Evolutionary conservation across 2,113 vertebrate genomes (phyloP).

Genomic region (Odocoileus hemionus): DNA sequence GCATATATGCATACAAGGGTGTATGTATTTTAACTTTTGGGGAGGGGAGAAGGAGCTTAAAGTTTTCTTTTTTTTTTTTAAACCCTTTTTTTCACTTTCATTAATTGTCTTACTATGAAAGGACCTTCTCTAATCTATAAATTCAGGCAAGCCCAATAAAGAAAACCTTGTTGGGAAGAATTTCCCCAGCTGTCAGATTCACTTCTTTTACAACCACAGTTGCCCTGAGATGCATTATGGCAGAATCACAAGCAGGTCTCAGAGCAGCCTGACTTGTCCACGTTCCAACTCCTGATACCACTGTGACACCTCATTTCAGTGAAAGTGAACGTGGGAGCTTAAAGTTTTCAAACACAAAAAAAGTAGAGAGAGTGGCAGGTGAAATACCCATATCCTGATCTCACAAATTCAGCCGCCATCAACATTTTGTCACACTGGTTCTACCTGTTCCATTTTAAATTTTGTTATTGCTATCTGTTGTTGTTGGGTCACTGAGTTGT

Average conservation of each 20-base stretch:
- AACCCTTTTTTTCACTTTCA: no score
- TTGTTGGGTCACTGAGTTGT: not conserved
- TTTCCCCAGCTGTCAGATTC: no score
- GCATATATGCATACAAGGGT: not conserved
- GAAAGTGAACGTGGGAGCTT: not conserved
- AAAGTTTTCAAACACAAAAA: not conserved
- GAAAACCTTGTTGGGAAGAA: no score
- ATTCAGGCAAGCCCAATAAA: no score
- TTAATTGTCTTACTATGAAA: no score
- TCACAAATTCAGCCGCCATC: not conserved
- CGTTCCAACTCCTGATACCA: no score
- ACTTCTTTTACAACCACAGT: no score
- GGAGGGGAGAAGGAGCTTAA: not conserved
- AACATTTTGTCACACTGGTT: not conserved
- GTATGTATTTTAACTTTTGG: not conserved
- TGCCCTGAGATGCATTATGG: no score
- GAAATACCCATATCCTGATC: not conserved
- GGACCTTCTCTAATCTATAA: no score
- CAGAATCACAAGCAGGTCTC: no score
- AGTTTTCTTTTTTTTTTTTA: not conserved
- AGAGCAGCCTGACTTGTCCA: no score
- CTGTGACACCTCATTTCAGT: no score
- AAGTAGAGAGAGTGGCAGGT: not conserved
- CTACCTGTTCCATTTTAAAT: not conserved
- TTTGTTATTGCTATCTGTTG: not conserved